Base-by-base conservation (phyloP, 2,797 vertebrate species). In the Sebastes itinus region DNA sequence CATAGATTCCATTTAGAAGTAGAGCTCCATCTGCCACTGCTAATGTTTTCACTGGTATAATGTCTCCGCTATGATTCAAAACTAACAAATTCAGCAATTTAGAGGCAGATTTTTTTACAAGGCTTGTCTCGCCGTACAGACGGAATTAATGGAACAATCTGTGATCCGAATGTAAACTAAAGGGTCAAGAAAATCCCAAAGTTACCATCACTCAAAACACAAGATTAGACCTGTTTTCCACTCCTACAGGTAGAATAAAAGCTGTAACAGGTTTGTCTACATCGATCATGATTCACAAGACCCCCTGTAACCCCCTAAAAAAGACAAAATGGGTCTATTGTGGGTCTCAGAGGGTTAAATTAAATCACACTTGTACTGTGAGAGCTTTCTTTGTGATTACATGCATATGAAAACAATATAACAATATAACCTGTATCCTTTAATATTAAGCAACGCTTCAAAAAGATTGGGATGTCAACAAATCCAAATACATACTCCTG, bases 1-100 rank as follows among this genome's bases (percentile, higher is more conserved):
- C 7, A 42, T n/a, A 2, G 55, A 64, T 59, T 63, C 8, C 28
- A 46, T 79, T 72, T 25, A 6, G 32, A 68, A 9, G 52, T 2
- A 2, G 9, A 4, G 20, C 72, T 77, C 73, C 80, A 71, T 77
- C 87, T 85, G 78, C 77, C 42, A 3, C 46, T 4, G 63, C 59
- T 2, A 4, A 13, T 42, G 11, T n/a, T 72, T 55, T 14, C n/a
- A 27, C 12, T 27, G 20, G 32, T 13, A 4, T 30, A 35, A 69
- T 7, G 18, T 35, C 33, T 38, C 28, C 27, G 2, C 7, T 3
- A 10, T 25, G 46, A 60, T 49, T 70, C 6, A 38, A 61, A 67
- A 64, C 20, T 0, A 58, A 72, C 28, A 28, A 7, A 46, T 38
- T 25, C 30, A 56, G n/a, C 54, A 27, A 16, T 65, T 65, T 18